Percentiles rank a stretch among this genome's conserved stretches.
These are phyloP conservation scores for Drosophila nebulosa DNA, from an alignment of 1,140 invertebrate species.

Conservation along the genomic window DNA sequence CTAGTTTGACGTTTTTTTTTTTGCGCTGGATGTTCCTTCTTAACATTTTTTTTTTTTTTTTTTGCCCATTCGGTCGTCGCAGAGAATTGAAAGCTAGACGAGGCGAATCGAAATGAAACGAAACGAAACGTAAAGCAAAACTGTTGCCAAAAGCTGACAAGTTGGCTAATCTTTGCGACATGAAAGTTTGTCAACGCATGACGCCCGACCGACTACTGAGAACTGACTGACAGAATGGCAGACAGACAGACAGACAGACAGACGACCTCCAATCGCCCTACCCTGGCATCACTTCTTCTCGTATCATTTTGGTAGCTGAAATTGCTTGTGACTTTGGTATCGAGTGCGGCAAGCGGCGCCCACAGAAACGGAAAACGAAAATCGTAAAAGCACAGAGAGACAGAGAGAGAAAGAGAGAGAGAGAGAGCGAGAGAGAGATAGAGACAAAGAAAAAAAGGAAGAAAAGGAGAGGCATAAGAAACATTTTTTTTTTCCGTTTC, in stretches of 20 bases:
- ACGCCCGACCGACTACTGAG: constrained; percentile 21
- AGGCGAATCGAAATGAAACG: constrained; percentile 14
- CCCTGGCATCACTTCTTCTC: background rate
- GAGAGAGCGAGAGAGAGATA: background rate
- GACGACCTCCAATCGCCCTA: background rate
- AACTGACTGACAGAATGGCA: background rate
- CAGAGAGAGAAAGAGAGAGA: background rate
- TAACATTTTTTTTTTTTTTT: background rate
- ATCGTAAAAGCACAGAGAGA: constrained; percentile 1
- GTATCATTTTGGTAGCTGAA: constrained; percentile 22
- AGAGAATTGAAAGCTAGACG: constrained; percentile 26
- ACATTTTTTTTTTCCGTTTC: constrained; percentile 1
- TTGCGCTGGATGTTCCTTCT: background rate
- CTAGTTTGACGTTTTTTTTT: background rate
- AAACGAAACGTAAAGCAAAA: constrained; percentile 9
- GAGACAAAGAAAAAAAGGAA: background rate
- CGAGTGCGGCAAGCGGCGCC: constrained; percentile 1
- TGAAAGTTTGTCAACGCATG: constrained; percentile 41
- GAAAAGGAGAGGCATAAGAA: background rate
- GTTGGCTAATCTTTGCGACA: constrained; percentile 46
- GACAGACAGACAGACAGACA: background rate
- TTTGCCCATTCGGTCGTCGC: background rate
- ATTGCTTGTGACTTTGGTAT: constrained; percentile 41
- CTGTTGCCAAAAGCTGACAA: constrained; percentile 35
- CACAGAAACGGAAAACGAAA: background rate